Conservation (phyloP, 2,113 vertebrate species). For the Archocentrus centrarchus region DNA sequence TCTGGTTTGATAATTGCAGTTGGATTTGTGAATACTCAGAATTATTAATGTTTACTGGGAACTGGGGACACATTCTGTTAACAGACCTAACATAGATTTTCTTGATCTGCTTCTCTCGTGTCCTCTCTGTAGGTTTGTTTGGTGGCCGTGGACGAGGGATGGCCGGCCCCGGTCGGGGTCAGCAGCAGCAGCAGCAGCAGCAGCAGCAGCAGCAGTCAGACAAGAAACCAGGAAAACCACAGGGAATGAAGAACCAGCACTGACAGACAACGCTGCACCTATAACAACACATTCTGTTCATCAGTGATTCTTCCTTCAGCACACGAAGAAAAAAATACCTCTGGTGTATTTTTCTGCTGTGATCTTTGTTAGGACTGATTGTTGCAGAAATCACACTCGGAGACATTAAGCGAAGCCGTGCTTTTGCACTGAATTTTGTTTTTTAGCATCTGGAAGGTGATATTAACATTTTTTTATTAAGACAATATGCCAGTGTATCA, state of each 20-base stretch:
- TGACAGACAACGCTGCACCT: conserved; percentile 53
- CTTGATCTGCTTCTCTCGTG: not conserved
- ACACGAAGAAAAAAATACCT: conserved; percentile 15
- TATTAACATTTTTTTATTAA: conserved; percentile 34
- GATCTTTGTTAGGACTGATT: conserved; percentile 10
- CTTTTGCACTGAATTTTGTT: conserved; percentile 52
- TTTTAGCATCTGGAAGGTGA: conserved; percentile 38
- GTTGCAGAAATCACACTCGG: conserved; percentile 23
- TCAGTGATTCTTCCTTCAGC: conserved; percentile 37
- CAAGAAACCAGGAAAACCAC: conserved; percentile 90
- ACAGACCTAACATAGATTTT: not conserved
- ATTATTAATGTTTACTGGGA: not conserved
- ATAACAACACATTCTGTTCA: not conserved
- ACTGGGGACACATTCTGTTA: not conserved
- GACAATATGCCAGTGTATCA: conserved; percentile 6
- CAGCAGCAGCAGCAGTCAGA: conserved; percentile 84
- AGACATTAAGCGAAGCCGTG: conserved; percentile 45
- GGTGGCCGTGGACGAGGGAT: conserved; percentile 91
- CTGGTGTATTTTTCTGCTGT: conserved; percentile 38
- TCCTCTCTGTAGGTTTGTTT: conserved; percentile 86
- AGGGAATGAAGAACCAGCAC: conserved; percentile 87
- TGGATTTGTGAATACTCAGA: not conserved
- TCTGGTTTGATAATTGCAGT: not conserved
- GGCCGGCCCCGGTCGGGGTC: conserved; percentile 82
- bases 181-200: conserved; percentile 69